Conservation (phyloP, 2,113 vertebrate genomes). For the Elgaria multicarinata region DNA sequence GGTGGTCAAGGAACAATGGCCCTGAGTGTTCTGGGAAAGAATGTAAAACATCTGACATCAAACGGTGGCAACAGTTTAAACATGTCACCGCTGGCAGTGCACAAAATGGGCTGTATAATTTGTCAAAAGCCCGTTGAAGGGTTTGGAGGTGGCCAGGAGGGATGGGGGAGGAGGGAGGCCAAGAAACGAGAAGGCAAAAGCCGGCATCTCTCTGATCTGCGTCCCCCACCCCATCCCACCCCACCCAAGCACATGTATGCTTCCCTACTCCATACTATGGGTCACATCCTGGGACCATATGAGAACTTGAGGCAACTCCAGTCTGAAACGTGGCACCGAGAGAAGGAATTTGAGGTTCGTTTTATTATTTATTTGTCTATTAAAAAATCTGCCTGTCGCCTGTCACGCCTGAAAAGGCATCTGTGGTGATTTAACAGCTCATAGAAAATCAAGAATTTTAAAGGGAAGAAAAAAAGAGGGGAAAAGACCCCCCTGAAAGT, state of each 20-base stretch:
- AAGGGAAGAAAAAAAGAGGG: background rate
- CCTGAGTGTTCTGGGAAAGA: conserved; percentile 61
- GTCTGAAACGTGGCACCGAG: background rate
- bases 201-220: background rate
- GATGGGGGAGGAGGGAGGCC: background rate
- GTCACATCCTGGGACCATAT: background rate
- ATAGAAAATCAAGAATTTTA: background rate
- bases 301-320: background rate
- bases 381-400: background rate
- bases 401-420: background rate
- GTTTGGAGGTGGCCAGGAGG: background rate
- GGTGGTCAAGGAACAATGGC: conserved; percentile 55
- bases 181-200: background rate
- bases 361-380: background rate
- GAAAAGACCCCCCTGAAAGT: background rate
- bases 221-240: too few species aligned
- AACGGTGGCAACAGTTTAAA: conserved; percentile 56
- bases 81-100: conserved; percentile 33
- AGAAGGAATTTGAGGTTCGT: background rate
- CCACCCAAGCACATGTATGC: too few species aligned
- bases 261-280: background rate
- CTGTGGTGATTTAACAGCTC: background rate
- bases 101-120: conserved; percentile 29
- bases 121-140: conserved; percentile 16
- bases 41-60: conserved; percentile 69